Evolutionary conservation across 2,888 invertebrate species (phyloP).

Genomic region (Tachina grossa): DNA sequence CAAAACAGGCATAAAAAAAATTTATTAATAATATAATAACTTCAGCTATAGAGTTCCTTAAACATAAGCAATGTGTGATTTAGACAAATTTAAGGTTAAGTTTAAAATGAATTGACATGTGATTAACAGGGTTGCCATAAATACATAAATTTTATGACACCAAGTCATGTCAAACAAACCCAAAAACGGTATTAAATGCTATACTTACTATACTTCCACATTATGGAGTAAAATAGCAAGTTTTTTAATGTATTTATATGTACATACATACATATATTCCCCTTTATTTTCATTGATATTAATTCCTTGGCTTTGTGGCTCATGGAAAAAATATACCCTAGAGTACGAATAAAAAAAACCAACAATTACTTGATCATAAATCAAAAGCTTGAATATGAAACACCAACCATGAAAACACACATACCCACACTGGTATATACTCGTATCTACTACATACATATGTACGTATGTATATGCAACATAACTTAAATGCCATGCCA

Average conservation of each 20-base stretch:
- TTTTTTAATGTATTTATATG: neutral
- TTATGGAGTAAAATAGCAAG: neutral
- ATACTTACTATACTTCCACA: neutral
- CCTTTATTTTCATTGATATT: constrained; percentile 44
- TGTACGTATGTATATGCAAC: constrained; percentile 28
- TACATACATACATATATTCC: constrained; percentile 26
- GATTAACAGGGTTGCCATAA: constrained; percentile 63
- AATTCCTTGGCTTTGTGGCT: constrained; percentile 52
- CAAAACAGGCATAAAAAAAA: constrained; percentile 65
- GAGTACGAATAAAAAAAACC: constrained; percentile 73
- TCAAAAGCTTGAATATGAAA: constrained; percentile 80
- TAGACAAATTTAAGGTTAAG: constrained; percentile 70
- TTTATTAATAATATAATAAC: constrained; percentile 81
- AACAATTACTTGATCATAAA: constrained; percentile 83
- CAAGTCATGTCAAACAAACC: constrained; percentile 21
- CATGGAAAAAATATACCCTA: constrained; percentile 62
- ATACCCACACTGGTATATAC: neutral
- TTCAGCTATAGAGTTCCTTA: constrained; percentile 72
- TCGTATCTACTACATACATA: neutral
- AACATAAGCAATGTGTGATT: constrained; percentile 53
- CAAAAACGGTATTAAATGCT: constrained; percentile 13
- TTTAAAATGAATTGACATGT: constrained; percentile 67
- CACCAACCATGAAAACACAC: constrained; percentile 35
- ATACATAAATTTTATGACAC: constrained; percentile 36
- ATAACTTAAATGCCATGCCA: constrained; percentile 69